phyloP scores from a whole-genome alignment of 2,113 vertebrate species.

The Pterophyllum scalare region DNA sequence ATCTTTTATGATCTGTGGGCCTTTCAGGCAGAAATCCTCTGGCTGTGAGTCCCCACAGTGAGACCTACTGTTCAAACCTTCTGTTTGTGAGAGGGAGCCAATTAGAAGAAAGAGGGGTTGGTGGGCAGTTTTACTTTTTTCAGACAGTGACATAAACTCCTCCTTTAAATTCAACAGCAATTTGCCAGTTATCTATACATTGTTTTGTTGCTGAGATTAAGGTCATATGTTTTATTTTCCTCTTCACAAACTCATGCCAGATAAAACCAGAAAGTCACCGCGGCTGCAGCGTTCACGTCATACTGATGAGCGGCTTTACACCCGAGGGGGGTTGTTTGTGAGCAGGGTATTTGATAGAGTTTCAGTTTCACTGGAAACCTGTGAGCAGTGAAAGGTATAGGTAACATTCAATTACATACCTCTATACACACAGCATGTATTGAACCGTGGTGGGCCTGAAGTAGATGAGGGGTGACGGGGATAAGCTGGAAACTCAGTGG shows the following conservation, averaged over 20 bases:
- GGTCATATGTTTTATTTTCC: neutral
- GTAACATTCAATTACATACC: constrained; percentile 68
- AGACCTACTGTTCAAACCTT: too few relatives aligned
- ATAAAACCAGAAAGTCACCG: constrained; percentile 18
- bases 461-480: constrained; percentile 59
- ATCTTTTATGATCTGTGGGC: neutral
- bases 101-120: too few relatives aligned
- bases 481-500: constrained; percentile 50
- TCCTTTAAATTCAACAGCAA: neutral
- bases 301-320: neutral
- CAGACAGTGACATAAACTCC: neutral
- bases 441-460: constrained; percentile 46
- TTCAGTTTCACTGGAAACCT: constrained; percentile 17
- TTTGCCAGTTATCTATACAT: neutral
- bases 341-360: constrained; percentile 42
- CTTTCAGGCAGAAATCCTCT: neutral
- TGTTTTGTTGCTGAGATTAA: neutral
- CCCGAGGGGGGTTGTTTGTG: constrained; percentile 19
- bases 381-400: constrained; percentile 46
- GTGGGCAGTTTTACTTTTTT: too few relatives aligned
- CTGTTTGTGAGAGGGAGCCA: too few relatives aligned
- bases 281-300: neutral
- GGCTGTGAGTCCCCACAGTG: neutral
- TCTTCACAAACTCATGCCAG: neutral
- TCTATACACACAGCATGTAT: constrained; percentile 49